Conservation (phyloP, 1,140 invertebrate species). For the Calephelis nemesis region DNA sequence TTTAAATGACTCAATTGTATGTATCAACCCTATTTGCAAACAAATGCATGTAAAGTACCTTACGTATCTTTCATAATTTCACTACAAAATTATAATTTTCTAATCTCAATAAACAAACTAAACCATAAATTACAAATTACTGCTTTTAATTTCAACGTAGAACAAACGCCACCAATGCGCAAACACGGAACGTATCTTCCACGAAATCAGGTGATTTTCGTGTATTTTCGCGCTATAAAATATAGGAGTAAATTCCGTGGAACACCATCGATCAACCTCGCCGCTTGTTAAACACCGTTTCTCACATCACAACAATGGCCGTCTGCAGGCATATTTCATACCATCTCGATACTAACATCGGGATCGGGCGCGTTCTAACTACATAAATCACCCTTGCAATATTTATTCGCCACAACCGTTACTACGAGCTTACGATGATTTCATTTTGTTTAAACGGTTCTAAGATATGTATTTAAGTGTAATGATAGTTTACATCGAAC, state of each 20-base stretch:
- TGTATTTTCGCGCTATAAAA: constrained; percentile 57
- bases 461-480: constrained; percentile 9
- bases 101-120: constrained; percentile 17
- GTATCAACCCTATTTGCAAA: no score
- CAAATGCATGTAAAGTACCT: no score
- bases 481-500: constrained; percentile 2
- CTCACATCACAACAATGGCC: constrained; percentile 62
- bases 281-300: constrained; percentile 72
- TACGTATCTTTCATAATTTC: background rate
- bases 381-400: constrained; percentile 70
- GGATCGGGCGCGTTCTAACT: constrained; percentile 44
- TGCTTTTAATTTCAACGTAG: background rate
- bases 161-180: constrained; percentile 22
- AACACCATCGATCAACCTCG: constrained; percentile 58
- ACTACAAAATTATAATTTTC: background rate
- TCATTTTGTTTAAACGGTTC: no score
- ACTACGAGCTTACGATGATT: background rate
- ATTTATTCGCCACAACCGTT: constrained; percentile 53
- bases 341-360: constrained; percentile 60
- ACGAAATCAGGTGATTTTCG: constrained; percentile 57
- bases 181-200: constrained; percentile 10
- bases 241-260: constrained; percentile 44
- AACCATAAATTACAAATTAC: constrained; percentile 15
- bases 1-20: no score
- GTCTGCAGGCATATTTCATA: constrained; percentile 66